A percentile compares a stretch with the other conserved stretches of the same genome.
Evolutionary conservation across 2,888 invertebrate genomes (phyloP).

Genomic region (Parnassius smintheus): DNA sequence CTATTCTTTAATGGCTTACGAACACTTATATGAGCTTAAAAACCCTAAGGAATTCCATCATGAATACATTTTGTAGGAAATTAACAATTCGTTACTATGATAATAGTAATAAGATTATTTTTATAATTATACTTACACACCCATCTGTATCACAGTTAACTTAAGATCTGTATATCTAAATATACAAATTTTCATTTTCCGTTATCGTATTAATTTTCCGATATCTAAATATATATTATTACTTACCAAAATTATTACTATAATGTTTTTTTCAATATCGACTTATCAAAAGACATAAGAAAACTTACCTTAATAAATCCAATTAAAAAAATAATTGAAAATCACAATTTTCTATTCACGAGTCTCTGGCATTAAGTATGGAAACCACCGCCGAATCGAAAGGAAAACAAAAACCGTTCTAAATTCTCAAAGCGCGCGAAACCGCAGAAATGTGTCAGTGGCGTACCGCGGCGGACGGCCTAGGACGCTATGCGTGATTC

Average conservation of each 20-base stretch:
- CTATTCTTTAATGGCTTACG: constrained; percentile 15
- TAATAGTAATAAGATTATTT: no score
- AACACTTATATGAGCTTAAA: constrained; percentile 12
- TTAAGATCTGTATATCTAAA: no score
- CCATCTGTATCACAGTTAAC: no score
- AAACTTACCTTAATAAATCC: constrained; percentile 54
- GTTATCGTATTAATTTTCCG: no score
- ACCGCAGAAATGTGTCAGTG: constrained; percentile 78
- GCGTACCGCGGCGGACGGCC: constrained; percentile 72
- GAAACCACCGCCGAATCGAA: constrained; percentile 59
- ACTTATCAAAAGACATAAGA: not conserved
- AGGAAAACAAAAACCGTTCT: constrained; percentile 66
- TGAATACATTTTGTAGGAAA: constrained; percentile 4
- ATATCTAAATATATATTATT: no score
- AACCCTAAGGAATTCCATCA: constrained; percentile 10
- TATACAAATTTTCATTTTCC: no score
- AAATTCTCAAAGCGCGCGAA: constrained; percentile 76
- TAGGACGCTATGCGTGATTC: constrained; percentile 63
- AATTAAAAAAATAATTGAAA: constrained; percentile 43
- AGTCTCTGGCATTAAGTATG: constrained; percentile 54
- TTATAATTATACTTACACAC: no score
- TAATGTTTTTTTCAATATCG: no score
- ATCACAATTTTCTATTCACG: constrained; percentile 52
- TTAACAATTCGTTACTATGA: constrained; percentile 3
- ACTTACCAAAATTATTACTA: no score